Evolutionary conservation across 2,797 vertebrate species (phyloP).

Genomic region (Tragelaphus oryx): DNA sequence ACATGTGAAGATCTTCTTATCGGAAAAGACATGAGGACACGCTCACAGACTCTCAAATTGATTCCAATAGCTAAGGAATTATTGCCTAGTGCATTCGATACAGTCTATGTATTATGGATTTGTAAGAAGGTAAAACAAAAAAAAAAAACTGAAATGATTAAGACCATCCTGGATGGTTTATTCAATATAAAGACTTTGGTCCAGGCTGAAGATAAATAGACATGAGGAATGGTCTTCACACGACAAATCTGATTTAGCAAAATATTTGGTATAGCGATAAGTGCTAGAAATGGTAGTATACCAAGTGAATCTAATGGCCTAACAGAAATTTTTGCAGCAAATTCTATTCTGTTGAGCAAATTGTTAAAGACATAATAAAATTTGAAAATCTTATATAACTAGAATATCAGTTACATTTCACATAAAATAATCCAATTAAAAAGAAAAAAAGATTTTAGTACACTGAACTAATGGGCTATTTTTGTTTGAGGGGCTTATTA

Average conservation of each 20-base stretch:
- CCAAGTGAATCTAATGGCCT: background rate
- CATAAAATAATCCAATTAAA: background rate
- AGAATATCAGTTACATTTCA: background rate
- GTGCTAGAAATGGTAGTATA: background rate
- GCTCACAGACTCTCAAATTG: background rate
- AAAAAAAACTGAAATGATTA: constrained; percentile 19
- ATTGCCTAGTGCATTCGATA: constrained; percentile 47
- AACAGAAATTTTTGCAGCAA: background rate
- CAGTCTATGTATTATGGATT: constrained; percentile 14
- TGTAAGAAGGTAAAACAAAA: constrained; percentile 41
- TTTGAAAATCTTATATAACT: background rate
- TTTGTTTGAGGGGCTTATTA: background rate
- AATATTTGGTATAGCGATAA: background rate
- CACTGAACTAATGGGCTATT: background rate
- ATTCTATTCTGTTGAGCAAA: background rate
- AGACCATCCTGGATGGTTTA: background rate
- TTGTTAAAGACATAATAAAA: background rate
- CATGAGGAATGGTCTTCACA: background rate
- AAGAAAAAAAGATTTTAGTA: background rate
- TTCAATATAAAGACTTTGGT: constrained; percentile 17
- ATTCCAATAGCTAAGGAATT: constrained; percentile 37
- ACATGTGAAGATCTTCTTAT: background rate
- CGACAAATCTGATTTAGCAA: background rate
- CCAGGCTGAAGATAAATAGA: background rate
- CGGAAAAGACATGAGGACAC: constrained; percentile 17